Base-by-base conservation (phyloP, 1,140 invertebrate genomes). In the Trichomalopsis sarcophagae region DNA sequence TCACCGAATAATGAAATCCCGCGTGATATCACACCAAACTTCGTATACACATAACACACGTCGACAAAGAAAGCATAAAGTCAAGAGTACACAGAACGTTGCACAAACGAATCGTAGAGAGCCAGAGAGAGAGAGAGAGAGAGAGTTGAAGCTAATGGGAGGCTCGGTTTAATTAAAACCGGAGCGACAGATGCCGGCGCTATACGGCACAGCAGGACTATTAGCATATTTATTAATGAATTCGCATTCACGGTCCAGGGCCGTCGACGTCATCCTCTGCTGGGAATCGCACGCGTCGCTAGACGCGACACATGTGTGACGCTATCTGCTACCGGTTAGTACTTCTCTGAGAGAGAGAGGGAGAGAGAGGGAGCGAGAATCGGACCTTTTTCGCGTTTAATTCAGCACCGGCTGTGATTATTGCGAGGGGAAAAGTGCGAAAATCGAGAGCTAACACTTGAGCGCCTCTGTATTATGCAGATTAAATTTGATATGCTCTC, bases 181-280 rank as follows among this genome's bases (percentile, higher is more conserved):
- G 79, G 75, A 81, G 62, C 84, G 86, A 78, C 87, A 88, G 84
- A 85, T 88, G 87, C 62, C 44, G 79, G 17, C 21, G 30, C 11
- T 11, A 55, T 77, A 74, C 47, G 74, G 66, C 76, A 27, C 82
- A 71, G 62, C 68, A 50, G 74, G 78, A 74, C 79, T 68, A 87
- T 86, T 86, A 82, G 85, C 75, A 88, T 87, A 84, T 82, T 88
- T 85, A 85, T 85, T 86, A 86, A 88, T 84, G 66, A 84, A 85
- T 87, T 83, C 86, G 55, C 84, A 75, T 81, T 81, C 84, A 50
- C 74, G 84, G 78, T 68, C 50, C 77, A 80, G 55, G 55, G 17
- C 36, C 47, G 74, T 55, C 71, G 55, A 80, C 33, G 80, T 81
- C 81, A 86, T 86, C 82, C 82, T 73, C 69, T 13, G 55, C 44